Evolutionary conservation across 2,888 invertebrate species (phyloP).

Genomic region (Callimorpha dominula): DNA sequence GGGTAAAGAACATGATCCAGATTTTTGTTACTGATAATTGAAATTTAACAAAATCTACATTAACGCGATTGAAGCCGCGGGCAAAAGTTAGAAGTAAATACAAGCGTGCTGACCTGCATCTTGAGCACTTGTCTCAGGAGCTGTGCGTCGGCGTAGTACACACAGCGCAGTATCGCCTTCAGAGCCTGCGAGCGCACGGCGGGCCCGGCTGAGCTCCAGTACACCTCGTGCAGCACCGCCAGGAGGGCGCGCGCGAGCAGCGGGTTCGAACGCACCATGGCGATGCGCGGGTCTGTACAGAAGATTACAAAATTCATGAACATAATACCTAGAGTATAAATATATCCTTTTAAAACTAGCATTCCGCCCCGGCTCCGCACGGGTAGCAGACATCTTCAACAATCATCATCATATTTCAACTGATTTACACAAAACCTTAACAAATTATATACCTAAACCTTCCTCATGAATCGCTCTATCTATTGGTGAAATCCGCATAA

Average conservation of each 20-base stretch:
- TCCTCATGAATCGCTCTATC: too few relatives aligned
- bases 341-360: too few relatives aligned
- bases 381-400: too few relatives aligned
- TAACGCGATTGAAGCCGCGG: too few relatives aligned
- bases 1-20: too few relatives aligned
- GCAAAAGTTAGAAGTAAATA: not conserved
- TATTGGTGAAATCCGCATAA: too few relatives aligned
- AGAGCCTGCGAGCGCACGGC: conserved; percentile 99
- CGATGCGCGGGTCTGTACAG: conserved; percentile 75
- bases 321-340: not conserved
- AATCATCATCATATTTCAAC: too few relatives aligned
- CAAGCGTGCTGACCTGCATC: conserved; percentile 77
- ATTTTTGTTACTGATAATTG: too few relatives aligned
- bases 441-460: too few relatives aligned
- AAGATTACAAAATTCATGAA: not conserved
- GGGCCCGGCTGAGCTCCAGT: conserved; percentile 99
- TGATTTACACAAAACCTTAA: too few relatives aligned
- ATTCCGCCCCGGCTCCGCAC: too few relatives aligned
- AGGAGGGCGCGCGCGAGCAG: conserved; percentile 93
- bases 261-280: conserved; percentile 79
- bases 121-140: conserved; percentile 92
- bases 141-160: conserved; percentile 96
- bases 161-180: conserved; percentile 97
- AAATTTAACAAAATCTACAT: too few relatives aligned
- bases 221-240: conserved; percentile 98